Evolutionary conservation across 2,888 invertebrate genomes (phyloP).

Genomic region (Mycalesis mineus): DNA sequence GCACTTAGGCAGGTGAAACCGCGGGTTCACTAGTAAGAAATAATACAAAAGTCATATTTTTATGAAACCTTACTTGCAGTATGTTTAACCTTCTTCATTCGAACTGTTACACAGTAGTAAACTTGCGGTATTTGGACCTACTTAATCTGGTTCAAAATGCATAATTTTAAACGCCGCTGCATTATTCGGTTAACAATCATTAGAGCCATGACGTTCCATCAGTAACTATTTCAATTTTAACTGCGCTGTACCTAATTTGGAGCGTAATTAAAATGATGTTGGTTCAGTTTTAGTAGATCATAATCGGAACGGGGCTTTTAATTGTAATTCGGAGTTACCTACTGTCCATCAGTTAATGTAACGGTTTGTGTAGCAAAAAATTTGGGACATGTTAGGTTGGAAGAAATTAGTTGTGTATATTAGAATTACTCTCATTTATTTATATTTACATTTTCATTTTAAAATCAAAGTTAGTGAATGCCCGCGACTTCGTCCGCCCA

Average conservation of each 20-base stretch:
- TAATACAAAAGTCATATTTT: too few relatives aligned
- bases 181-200: constrained; percentile 22
- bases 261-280: constrained; percentile 5
- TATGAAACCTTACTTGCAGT: constrained; percentile 7
- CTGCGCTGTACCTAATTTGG: neutral
- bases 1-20: too few relatives aligned
- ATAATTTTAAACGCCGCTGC: constrained; percentile 21
- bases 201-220: neutral
- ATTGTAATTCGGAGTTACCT: neutral
- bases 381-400: neutral
- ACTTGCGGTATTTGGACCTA: constrained; percentile 28
- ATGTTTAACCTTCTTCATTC: constrained; percentile 20
- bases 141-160: constrained; percentile 24
- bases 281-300: constrained; percentile 3
- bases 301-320: constrained; percentile 4
- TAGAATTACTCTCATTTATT: too few relatives aligned
- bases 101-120: constrained; percentile 23
- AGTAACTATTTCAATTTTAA: constrained; percentile 2
- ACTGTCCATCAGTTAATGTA: neutral
- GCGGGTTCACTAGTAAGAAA: too few relatives aligned
- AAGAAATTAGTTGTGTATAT: neutral
- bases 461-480: too few relatives aligned
- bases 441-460: too few relatives aligned
- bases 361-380: neutral
- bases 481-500: too few relatives aligned